phyloP scores from a whole-genome alignment of 2,113 vertebrate species.

The Proterorhinus semilunaris region DNA sequence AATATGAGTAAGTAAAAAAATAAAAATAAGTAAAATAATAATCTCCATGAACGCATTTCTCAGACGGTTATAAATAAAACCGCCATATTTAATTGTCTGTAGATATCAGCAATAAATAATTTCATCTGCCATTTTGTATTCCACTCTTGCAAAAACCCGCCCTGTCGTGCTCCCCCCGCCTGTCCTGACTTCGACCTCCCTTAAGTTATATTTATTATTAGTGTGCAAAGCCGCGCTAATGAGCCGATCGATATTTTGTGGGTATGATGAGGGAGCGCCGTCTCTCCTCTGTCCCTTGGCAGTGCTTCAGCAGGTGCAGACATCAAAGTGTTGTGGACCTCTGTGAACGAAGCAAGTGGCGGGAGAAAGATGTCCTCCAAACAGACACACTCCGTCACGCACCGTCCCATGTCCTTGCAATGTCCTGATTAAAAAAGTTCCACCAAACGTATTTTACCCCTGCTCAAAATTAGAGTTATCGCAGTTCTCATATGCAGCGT shows the following conservation, averaged over 20 bases:
- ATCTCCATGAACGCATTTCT: too few species aligned
- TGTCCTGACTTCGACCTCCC: constrained; percentile 46
- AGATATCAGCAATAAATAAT: not conserved
- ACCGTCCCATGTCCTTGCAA: constrained; percentile 65
- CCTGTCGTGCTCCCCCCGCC: constrained; percentile 16
- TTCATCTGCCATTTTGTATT: not conserved
- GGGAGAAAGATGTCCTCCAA: constrained; percentile 75
- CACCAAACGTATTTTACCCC: constrained; percentile 61
- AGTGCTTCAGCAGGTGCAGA: constrained; percentile 69
- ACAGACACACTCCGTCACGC: constrained; percentile 73
- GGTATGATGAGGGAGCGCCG: constrained; percentile 69
- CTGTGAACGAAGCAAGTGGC: constrained; percentile 59
- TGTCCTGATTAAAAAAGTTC: constrained; percentile 74
- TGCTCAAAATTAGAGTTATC: constrained; percentile 53
- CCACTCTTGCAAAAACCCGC: constrained; percentile 37
- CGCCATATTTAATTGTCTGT: too few species aligned
- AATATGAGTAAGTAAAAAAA: too few species aligned
- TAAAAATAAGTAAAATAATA: too few species aligned
- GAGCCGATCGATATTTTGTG: constrained; percentile 74
- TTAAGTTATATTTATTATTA: constrained; percentile 72
- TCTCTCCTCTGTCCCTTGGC: constrained; percentile 65
- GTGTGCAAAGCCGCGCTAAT: constrained; percentile 71
- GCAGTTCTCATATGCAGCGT: constrained; percentile 19
- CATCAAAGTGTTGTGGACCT: constrained; percentile 71
- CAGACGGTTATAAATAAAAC: too few species aligned